Conservation (phyloP, 92 coral and sea anemone genomes). For the Phymanthus crucifer region DNA sequence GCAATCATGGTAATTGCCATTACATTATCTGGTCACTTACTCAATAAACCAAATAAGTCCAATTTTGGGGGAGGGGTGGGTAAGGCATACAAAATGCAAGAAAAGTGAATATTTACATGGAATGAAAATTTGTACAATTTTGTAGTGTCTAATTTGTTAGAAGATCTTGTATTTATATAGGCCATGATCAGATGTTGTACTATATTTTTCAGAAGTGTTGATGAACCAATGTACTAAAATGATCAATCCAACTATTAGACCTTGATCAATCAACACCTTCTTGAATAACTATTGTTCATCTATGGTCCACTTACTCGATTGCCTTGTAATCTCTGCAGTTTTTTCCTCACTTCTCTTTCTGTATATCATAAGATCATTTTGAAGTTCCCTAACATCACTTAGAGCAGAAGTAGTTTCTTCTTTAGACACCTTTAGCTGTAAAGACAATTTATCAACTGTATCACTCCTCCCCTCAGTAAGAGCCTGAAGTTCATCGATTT, state of each 20-base stretch:
- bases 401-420: conserved; percentile 61
- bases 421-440: conserved; percentile 66
- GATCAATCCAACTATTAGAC: not conserved
- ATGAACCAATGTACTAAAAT: not conserved
- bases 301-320: conserved; percentile 66
- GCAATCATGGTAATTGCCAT: too few species aligned
- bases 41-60: too few species aligned
- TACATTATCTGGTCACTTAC: too few species aligned
- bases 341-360: conserved; percentile 78
- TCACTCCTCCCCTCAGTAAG: conserved; percentile 45
- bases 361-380: conserved; percentile 69
- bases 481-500: conserved; percentile 60
- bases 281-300: not conserved
- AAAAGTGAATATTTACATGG: too few species aligned
- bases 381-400: conserved; percentile 65
- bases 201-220: not conserved
- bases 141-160: too few species aligned
- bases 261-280: not conserved
- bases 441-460: conserved; percentile 48
- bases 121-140: not conserved
- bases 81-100: not conserved
- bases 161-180: too few species aligned
- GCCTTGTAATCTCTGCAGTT: conserved; percentile 73
- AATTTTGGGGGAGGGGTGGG: not conserved
- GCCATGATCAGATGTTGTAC: not conserved